phyloP scores from a whole-genome alignment of 2,113 vertebrate species.

The Tyto alba region DNA sequence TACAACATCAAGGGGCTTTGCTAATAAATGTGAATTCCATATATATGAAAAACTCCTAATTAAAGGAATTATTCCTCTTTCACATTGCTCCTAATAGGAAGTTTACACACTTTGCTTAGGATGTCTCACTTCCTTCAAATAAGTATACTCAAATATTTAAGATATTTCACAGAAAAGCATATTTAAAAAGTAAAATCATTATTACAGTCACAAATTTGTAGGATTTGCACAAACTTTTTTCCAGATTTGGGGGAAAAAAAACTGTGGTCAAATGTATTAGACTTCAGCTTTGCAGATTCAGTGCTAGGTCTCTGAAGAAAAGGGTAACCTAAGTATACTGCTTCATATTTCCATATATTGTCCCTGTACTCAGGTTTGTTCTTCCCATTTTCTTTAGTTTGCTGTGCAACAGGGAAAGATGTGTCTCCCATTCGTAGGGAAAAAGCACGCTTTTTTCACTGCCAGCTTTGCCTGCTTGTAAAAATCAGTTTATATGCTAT shows the following conservation, averaged over 20 bases:
- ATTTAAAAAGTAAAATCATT: neutral
- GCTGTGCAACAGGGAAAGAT: neutral
- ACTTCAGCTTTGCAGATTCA: neutral
- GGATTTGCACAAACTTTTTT: neutral
- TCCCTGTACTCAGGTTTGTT: neutral
- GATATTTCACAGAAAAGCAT: neutral
- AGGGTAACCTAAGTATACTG: neutral
- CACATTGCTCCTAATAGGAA: neutral
- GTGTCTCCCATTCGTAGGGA: neutral
- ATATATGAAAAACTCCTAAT: neutral
- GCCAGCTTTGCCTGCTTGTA: neutral
- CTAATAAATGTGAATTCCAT: neutral
- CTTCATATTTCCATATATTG: neutral
- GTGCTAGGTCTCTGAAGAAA: neutral
- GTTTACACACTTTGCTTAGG: neutral
- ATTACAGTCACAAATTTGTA: neutral
- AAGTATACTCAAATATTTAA: neutral
- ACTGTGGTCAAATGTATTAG: neutral
- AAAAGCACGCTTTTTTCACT: neutral
- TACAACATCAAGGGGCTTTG: neutral
- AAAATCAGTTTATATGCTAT: neutral
- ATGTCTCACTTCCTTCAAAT: neutral
- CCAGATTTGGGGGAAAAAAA: neutral
- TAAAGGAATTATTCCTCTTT: neutral
- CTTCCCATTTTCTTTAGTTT: neutral